Base-by-base conservation (phyloP, 2,797 vertebrate species). In the Heliangelus exortis region DNA sequence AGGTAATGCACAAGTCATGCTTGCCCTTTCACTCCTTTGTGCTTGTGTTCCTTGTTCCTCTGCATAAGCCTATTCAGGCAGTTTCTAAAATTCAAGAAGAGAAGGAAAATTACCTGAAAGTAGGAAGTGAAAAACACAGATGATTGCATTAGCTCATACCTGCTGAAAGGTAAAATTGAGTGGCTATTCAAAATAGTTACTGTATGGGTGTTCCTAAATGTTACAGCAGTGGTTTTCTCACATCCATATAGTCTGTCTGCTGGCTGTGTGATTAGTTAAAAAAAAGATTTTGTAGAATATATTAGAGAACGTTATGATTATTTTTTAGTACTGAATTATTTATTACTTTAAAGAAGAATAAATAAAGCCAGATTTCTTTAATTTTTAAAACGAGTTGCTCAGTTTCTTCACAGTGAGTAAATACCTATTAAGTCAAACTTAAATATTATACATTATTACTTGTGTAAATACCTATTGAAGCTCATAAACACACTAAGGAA, bases 281-380 rank as follows among this genome's bases (percentile, higher is more conserved):
- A 96, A 78, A 74, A 95, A 68, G 66, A 75, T 85, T 92, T 72
- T 39, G 34, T 75, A 79, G 81, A 90, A 58, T 79, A 45, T 62
- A 59, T 90, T 82, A 59, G 18, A 79, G 53, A 43, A 36, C 61
- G 50, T 69, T 91, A 82, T 75, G 78, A 91, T 92, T 73, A 87
- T 33, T 93, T 95, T 94, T 85, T 72, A 87, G 55, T 57, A 63
- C 76, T 95, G 79, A 58, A 93, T 95, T 93, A 93, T 94, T 95
- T 95, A 93, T 90, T 87, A 62, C 62, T 89, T 93, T 81, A 81
- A 85, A 77, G 74, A 93, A 89, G 54, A 94, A 77, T 77, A 93
- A 95, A 87, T 90, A 81, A 85, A 91, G 50, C 26, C 71, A 67
- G 82, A 83, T 92, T 87, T 79, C 54, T 77, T 95, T 89, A 8